Base-by-base conservation (phyloP, 30 jellyfish, hydroid and myxozoan species). In the Phacellophora camtschatica region DNA sequence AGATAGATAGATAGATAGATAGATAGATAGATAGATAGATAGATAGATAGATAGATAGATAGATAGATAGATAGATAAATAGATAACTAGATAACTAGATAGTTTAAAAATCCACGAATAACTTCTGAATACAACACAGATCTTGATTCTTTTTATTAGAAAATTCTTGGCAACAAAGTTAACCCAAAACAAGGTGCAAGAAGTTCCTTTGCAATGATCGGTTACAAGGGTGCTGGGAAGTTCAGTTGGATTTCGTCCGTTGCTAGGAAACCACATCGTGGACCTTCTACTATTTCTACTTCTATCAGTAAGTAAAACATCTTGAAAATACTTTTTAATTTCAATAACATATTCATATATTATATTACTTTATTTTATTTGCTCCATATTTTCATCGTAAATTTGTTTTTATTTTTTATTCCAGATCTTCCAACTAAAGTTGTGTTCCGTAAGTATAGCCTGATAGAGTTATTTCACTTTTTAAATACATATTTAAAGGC, bases 351-450 rank as follows among this genome's bases (percentile, higher is more conserved):
- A n/a, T n/a, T n/a, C n/a, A n/a, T n/a, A n/a, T n/a, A n/a, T n/a
- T n/a, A n/a, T n/a, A n/a, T n/a, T n/a, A n/a, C 67, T 53, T 7
- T 23, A 7, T 53, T 18, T 23, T 15, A 7, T 0, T 53, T 53
- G 11, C 6, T 15, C 67, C 67, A 53, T n/a, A 53, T 53, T 18
- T 0, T 15, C 67, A 8, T 53, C 67, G 23, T 53, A 53, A 53
- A 53, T 18, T 53, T 15, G 35, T 31, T 19, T 18, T 74, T 32
- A 23, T 55, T 37, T 41, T 48, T 10, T 11, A 45, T 62, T 48
- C 2, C 35, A 78, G 90, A 78, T 78, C 90, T 78, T 12, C 90
- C 90, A 78, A 78, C 82, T 27, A 78, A 67, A 39, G 90, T 78
- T 36, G 49, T 78, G 66, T 25, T 78, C 75, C 90, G 90, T 78